Base-by-base conservation (phyloP, 1,140 invertebrate genomes). In the Formica selysi region DNA sequence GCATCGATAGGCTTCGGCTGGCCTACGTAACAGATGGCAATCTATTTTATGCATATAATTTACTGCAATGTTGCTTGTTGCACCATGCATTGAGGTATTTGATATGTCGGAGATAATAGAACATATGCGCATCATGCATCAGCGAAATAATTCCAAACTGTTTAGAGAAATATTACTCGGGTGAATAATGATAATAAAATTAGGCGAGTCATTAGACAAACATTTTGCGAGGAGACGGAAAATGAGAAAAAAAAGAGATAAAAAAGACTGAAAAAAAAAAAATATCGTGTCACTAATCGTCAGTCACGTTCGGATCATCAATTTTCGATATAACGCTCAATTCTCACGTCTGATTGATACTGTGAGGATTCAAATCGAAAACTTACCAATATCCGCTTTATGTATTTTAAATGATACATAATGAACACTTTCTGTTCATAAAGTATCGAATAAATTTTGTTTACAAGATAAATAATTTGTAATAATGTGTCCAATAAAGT, bases 261-360 rank as follows among this genome's bases (percentile, higher is more conserved):
- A 22, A 3, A 11, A n/a, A 22, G 13, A 74, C 7, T 10, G 61
- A 13, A 2, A 3, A 7, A 2, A 3, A 7, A 13, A 62, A 80
- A 83, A 81, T 78, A 59, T 61, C 41, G 38, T 68, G 26, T 78
- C 38, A 26, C 54, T 36, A 61, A 67, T 90, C 65, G 59, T 88
- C 88, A 86, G 88, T 90, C 89, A 90, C 89, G 89, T 90, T 78
- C 76, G 71, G 41, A 74, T 57, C 86, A 65, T 90, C 76, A 85
- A 86, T 83, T 84, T 84, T 71, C 54, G 36, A 81, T 61, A 70
- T 86, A 67, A 86, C 81, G 36, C 59, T 65, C 22, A 5, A 76
- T 61, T 59, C 29, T 26, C 44, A 48, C 19, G 32, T 61, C n/a
- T 11, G 19, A n/a, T 13, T 71, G 36, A 73, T 44, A 44, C 11